These are phyloP conservation scores for Marcusenius ussheri DNA, from an alignment of 2,113 vertebrate species.

Conservation along the genomic window DNA sequence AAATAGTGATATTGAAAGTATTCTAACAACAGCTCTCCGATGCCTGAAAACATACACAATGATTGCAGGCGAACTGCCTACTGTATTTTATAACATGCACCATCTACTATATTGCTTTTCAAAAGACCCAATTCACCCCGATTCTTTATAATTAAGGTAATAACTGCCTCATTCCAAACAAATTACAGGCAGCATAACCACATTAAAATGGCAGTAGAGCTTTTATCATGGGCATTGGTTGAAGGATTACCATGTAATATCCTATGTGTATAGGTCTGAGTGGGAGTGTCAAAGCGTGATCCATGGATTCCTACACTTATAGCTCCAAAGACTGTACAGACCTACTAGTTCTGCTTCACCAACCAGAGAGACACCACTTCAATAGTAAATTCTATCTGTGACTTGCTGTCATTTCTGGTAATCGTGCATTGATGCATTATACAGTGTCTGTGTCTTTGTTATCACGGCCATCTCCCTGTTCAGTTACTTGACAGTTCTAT, in stretches of 20 bases:
- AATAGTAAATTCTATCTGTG: neutral
- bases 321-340: neutral
- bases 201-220: neutral
- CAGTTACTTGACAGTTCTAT: neutral
- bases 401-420: constrained; percentile 2
- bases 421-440: neutral
- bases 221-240: neutral
- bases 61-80: neutral
- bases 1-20: neutral
- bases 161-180: neutral
- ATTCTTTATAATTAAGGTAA: neutral
- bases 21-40: neutral
- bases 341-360: neutral
- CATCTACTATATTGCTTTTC: neutral
- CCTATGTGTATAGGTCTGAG: neutral
- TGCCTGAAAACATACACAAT: neutral
- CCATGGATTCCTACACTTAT: neutral
- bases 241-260: neutral
- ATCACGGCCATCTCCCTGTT: neutral
- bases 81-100: neutral
- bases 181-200: neutral
- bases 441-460: neutral
- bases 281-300: neutral
- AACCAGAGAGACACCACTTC: neutral
- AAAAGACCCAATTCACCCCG: neutral